These are phyloP conservation scores for Hemaris fuciformis DNA, from an alignment of 2,888 invertebrate species.

Conservation along the genomic window DNA sequence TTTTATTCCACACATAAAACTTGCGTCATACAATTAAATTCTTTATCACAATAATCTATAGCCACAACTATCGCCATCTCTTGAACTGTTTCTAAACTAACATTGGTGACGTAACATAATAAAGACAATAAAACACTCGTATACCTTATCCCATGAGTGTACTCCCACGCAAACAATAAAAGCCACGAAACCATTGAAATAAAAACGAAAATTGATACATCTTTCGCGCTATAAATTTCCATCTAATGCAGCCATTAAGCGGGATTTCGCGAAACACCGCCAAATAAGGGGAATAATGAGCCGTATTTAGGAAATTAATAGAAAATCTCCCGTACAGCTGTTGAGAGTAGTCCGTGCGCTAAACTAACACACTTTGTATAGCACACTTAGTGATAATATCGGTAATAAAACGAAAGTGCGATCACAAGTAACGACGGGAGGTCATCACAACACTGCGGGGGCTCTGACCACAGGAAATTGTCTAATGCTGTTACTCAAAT, in stretches of 20 bases:
- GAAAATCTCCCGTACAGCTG: conserved; percentile 5
- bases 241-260: conserved; percentile 10
- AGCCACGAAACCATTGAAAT: conserved; percentile 6
- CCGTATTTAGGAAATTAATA: conserved; percentile 9
- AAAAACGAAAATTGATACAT: conserved; percentile 9
- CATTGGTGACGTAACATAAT: neutral
- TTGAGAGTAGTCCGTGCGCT: conserved; percentile 6
- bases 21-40: too few species aligned
- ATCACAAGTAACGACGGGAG: conserved; percentile 52
- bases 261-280: conserved; percentile 1
- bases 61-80: conserved; percentile 37
- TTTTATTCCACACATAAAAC: too few species aligned
- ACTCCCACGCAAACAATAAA: conserved; percentile 20
- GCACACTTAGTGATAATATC: conserved; percentile 46
- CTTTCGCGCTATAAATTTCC: conserved; percentile 6
- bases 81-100: conserved; percentile 1
- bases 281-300: conserved; percentile 10
- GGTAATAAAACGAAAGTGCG: conserved; percentile 61
- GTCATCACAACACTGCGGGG: conserved; percentile 50
- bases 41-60: neutral
- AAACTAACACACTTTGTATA: conserved; percentile 7
- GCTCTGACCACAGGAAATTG: conserved; percentile 50
- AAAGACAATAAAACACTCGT: neutral
- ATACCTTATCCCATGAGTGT: conserved; percentile 19
- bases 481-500: conserved; percentile 63